Conservation (phyloP, 2,113 vertebrate genomes). For the Psammodynastes pulverulentus region DNA sequence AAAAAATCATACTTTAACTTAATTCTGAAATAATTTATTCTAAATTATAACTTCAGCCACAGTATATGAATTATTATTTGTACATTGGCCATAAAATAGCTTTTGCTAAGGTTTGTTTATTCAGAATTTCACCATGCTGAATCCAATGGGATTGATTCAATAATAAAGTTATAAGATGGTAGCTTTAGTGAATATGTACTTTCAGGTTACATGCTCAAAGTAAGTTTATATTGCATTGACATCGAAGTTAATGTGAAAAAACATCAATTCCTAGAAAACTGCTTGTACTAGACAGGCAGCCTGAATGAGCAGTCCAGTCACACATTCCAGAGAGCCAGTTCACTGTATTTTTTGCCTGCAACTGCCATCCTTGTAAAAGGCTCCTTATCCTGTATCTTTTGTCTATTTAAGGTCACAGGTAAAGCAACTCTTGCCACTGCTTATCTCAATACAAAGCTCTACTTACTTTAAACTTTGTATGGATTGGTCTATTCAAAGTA, state of each 20-base stretch:
- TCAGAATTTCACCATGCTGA: not conserved
- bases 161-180: not conserved
- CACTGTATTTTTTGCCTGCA: not conserved
- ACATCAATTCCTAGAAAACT: not conserved
- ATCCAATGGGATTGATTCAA: not conserved
- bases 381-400: not conserved
- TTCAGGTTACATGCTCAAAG: not conserved
- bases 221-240: not conserved
- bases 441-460: not conserved
- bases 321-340: not conserved
- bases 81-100: not conserved
- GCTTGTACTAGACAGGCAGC: not conserved
- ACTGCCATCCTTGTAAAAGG: not conserved
- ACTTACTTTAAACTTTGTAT: not conserved
- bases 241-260: not conserved
- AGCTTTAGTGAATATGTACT: not conserved
- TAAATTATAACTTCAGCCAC: not conserved
- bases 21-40: not conserved
- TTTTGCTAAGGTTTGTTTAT: not conserved
- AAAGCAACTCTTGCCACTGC: not conserved
- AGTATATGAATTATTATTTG: not conserved
- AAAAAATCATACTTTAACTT: not conserved
- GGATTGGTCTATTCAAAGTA: not conserved
- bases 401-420: not conserved
- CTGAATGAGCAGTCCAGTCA: not conserved